These are phyloP conservation scores for Acanthosepion esculentum DNA, from an alignment of 2,888 invertebrate species.

Conservation along the genomic window DNA sequence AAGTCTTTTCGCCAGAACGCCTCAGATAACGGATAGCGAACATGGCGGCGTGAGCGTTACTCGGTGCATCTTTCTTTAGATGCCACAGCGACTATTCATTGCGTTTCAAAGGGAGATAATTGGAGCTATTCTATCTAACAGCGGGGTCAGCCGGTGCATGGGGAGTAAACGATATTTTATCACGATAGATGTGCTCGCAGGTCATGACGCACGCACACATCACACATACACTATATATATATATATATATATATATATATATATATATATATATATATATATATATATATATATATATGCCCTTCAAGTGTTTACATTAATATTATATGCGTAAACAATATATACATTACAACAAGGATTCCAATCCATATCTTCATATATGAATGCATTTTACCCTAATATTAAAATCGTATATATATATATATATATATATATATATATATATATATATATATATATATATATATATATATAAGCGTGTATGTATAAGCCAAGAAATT, in stretches of 20 bases:
- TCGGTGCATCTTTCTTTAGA: not conserved
- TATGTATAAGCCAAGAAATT: no score
- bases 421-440: not conserved
- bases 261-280: constrained; percentile 5
- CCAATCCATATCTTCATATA: not conserved
- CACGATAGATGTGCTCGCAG: not conserved
- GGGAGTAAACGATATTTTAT: not conserved
- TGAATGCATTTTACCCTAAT: not conserved
- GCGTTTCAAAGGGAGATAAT: constrained; percentile 8
- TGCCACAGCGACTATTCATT: not conserved
- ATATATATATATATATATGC: not conserved
- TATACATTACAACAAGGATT: not conserved
- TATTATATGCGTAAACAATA: not conserved
- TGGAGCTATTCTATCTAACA: not conserved
- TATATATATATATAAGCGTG: not conserved
- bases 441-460: not conserved
- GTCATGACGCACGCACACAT: constrained; percentile 33
- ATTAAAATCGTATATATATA: not conserved
- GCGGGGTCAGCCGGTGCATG: not conserved
- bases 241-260: not conserved
- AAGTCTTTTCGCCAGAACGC: not conserved
- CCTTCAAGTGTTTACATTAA: not conserved
- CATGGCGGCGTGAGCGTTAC: not conserved
- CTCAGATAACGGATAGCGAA: not conserved
- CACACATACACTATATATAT: not conserved